Evolutionary conservation across 2,888 invertebrate genomes (phyloP), one percentile per base, ranked within the genome.

Genomic region (Megaustenia siamemsis): DNA sequence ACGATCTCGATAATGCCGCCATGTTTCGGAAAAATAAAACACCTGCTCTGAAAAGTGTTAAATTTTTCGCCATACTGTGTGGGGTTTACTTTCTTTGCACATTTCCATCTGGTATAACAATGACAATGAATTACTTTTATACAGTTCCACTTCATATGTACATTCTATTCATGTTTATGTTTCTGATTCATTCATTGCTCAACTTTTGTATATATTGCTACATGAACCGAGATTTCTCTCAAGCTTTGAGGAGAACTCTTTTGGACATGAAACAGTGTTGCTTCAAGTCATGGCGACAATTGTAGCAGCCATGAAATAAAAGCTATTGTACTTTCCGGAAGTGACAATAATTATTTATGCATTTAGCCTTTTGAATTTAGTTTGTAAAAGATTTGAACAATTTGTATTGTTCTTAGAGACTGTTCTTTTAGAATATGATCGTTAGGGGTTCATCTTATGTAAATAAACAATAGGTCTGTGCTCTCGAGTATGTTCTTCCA

Each of bases 211-310:
- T 56, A 12, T 40, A 56, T 38, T 0, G n/a, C 0, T 10, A 56
- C 76, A 77, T 60, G 76, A 77, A 60, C 40, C 56, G 60, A 12
- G 60, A 56, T 77, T 77, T 77, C n/a, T 77, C 38, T n/a, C 21
- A n/a, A 8, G 1, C 38, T n/a, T 28, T 77, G n/a, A 77, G 40
- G n/a, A 56, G 21, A 8, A 38, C 12, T 12, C n/a, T 40, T 35
- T 1, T 35, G 35, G 24, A 35, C 21, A 6, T 76, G 18, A 76
- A 38, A 35, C 56, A 35, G 10, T 35, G 40, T 24, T 69, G 69
- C 24, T 40, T 69, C 1, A 40, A 69, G 28, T n/a, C 28, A 24
- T 60, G 60, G n/a, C n/a, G n/a, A n/a, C n/a, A n/a, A n/a, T n/a
- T n/a, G n/a, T n/a, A n/a, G n/a, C n/a, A n/a, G n/a, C n/a, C n/a